These are phyloP conservation scores for Ganaspis brasiliensis DNA, from an alignment of 2,888 invertebrate genomes.

Conservation along the genomic window DNA sequence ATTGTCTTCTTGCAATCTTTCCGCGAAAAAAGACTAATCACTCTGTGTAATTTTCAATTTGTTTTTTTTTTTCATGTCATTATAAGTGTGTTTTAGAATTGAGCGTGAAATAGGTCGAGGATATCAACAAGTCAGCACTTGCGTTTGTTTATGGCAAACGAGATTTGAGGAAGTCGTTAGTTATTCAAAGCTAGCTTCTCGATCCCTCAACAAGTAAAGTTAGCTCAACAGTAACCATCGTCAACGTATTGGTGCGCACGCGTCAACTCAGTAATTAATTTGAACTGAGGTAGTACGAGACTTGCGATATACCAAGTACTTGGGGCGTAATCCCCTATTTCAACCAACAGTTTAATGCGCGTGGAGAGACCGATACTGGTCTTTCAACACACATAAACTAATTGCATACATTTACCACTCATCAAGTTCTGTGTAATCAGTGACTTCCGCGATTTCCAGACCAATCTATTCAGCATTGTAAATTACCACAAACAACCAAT, in stretches of 20 bases:
- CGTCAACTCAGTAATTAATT: conserved; percentile 63
- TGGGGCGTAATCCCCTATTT: conserved; percentile 56
- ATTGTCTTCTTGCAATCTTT: background rate
- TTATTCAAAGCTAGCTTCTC: conserved; percentile 58
- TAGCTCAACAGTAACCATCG: conserved; percentile 57
- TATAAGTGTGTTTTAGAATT: background rate
- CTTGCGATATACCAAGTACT: conserved; percentile 58
- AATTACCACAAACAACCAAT: conserved; percentile 22
- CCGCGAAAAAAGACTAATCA: background rate
- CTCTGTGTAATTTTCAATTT: background rate
- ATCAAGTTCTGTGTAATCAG: conserved; percentile 36
- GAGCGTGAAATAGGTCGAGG: conserved; percentile 14
- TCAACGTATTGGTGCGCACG: conserved; percentile 61
- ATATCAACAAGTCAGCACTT: conserved; percentile 8
- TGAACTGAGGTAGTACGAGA: conserved; percentile 57
- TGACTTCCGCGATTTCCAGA: conserved; percentile 36
- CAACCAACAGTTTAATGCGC: conserved; percentile 59
- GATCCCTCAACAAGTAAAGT: conserved; percentile 56
- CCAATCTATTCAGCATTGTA: conserved; percentile 15
- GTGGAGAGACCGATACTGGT: conserved; percentile 55
- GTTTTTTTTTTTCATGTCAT: background rate
- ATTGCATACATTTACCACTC: conserved; percentile 41
- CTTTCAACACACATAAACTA: conserved; percentile 41
- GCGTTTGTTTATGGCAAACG: background rate
- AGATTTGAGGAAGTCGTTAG: conserved; percentile 54